Conservation (phyloP, 2,797 vertebrate species). For the Tachyglossus aculeatus region DNA sequence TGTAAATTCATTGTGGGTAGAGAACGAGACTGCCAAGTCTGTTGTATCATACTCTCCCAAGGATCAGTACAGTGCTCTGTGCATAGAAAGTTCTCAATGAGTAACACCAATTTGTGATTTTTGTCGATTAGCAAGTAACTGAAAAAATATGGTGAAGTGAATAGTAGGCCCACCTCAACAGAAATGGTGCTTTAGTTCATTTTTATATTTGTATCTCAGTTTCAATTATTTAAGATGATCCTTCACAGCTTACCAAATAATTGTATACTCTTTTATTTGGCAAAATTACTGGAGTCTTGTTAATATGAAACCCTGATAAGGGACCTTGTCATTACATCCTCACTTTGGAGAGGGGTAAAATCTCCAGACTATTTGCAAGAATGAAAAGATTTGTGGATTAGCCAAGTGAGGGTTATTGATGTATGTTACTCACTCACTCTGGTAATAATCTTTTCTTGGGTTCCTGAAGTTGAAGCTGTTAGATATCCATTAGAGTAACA, state of each 20-base stretch:
- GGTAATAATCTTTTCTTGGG: slow-evolving; percentile 15
- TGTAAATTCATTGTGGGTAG: no score
- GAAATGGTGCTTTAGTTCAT: no score
- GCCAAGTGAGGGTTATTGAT: slow-evolving; percentile 4
- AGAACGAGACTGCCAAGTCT: no score
- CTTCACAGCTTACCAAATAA: slow-evolving; percentile 1
- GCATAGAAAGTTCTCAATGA: no score
- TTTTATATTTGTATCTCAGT: slow-evolving; percentile 31
- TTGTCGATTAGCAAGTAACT: slow-evolving; percentile 42
- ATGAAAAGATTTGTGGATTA: neutral
- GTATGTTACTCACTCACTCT: slow-evolving; percentile 13
- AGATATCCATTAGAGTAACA: neutral
- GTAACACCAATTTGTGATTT: slow-evolving; percentile 41
- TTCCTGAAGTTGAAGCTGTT: neutral
- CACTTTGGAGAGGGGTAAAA: neutral
- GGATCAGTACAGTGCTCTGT: no score
- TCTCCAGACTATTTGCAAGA: neutral
- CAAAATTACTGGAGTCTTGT: slow-evolving; percentile 8
- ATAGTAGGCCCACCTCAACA: no score
- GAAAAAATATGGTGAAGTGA: slow-evolving; percentile 38
- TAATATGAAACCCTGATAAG: slow-evolving; percentile 3
- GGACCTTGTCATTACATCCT: neutral
- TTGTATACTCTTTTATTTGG: slow-evolving; percentile 14
- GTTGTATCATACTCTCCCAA: no score
- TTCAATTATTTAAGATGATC: slow-evolving; percentile 30